These are phyloP conservation scores for Cryptotermes secundus DNA, from an alignment of 1,140 invertebrate species.

Conservation along the genomic window DNA sequence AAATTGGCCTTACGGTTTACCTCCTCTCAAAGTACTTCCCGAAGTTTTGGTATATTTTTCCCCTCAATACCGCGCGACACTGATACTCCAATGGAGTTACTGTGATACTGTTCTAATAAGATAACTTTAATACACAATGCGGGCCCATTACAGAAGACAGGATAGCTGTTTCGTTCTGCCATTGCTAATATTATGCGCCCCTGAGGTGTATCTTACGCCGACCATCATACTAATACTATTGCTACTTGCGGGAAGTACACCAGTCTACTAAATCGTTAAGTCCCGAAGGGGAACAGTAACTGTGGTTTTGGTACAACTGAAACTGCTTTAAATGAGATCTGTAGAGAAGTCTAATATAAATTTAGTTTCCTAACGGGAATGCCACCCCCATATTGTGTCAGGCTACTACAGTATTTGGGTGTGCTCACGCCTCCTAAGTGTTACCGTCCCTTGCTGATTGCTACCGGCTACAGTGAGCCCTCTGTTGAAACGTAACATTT, in stretches of 20 bases:
- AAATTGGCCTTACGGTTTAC: background rate
- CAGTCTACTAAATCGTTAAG: background rate
- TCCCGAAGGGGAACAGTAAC: background rate
- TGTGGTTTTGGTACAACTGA: background rate
- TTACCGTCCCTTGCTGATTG: too few species aligned
- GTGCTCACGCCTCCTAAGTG: too few species aligned
- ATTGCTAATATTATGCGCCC: background rate
- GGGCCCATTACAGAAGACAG: background rate
- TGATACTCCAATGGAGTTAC: background rate
- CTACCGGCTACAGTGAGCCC: too few species aligned
- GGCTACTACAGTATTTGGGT: background rate
- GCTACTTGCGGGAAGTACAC: background rate
- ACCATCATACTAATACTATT: background rate
- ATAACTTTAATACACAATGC: background rate
- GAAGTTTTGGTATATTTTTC: background rate
- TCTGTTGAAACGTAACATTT: too few species aligned
- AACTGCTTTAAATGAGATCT: background rate
- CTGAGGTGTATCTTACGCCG: background rate
- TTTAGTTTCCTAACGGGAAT: background rate
- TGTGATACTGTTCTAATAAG: background rate
- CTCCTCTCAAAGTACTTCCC: background rate
- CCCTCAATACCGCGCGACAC: background rate
- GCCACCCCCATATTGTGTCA: background rate
- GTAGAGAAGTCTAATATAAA: background rate
- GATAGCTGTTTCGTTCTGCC: background rate